Evolutionary conservation across 2,113 vertebrate species (phyloP), one percentile per base, ranked within the genome.

Genomic region (Hiodon alosoides): DNA sequence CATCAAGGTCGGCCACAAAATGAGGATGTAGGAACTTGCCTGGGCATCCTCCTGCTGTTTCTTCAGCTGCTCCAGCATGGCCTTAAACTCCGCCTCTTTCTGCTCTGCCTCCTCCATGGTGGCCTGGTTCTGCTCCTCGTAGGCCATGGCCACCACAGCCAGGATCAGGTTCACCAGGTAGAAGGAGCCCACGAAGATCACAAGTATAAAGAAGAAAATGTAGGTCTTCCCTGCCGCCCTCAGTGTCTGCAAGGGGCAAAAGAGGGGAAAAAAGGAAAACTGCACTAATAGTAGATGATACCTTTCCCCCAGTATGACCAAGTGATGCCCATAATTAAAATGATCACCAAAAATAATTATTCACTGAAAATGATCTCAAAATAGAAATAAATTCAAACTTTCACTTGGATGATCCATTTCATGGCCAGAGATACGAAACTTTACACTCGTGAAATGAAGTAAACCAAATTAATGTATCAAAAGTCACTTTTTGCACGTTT

Each of bases 141-240:
- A 99, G 72, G 96, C 96, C 96, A 98, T 98, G 77, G 97, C 97
- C 3, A 99, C 97, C 87, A 99, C 97, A 88, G 97, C 97, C 92
- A 99, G 77, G 73, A 99, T 99, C 60, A 99, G 91, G 72, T 99
- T 99, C 31, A 99, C 96, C 89, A 99, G 87, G 77, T 99, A 99
- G 89, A 99, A 99, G 0, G 97, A 99, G 0, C 97, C 97, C 93
- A 99, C 96, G 11, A 99, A 99, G 86, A 99, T 99, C 85, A 98
- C 97, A 88, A 99, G 85, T 79, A 99, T 95, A n/a, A 99, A 99
- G 90, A 99, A 99, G 85, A 98, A 96, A 96, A 99, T 98, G 89
- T 99, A 99, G 11, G 96, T 98, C 87, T 99, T 98, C 71, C 97
- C 97, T 72, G 97, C 96, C 0, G 97, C 96, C 80, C 97, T 86